Conservation (phyloP, 2,888 invertebrate species). For the Herminia tarsipennalis region DNA sequence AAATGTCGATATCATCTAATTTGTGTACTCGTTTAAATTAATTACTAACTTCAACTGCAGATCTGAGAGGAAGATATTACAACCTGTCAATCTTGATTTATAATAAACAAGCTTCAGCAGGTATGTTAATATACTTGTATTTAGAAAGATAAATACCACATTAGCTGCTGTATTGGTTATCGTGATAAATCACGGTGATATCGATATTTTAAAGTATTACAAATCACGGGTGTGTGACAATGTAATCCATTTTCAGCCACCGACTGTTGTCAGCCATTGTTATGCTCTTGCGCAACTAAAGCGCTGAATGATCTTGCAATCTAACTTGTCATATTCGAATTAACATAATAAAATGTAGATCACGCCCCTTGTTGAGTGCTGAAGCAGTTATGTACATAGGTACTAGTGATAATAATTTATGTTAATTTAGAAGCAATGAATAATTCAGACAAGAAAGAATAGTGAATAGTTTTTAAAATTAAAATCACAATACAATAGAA, state of each 20-base stretch:
- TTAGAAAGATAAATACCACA: neutral
- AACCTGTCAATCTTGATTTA: slow-evolving; percentile 2
- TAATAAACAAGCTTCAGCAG: neutral
- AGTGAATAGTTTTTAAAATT: no score
- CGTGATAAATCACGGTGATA: slow-evolving; percentile 24
- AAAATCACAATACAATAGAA: no score
- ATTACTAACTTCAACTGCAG: slow-evolving; percentile 9
- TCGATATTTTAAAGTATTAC: slow-evolving; percentile 21
- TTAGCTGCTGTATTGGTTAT: neutral
- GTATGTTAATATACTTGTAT: slow-evolving; percentile 18
- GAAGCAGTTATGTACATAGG: no score
- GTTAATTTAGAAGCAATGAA: no score
- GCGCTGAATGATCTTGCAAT: slow-evolving; percentile 43
- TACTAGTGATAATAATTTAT: no score
- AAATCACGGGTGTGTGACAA: slow-evolving; percentile 39
- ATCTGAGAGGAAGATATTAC: slow-evolving; percentile 19
- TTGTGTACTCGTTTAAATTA: neutral
- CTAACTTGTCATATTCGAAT: slow-evolving; percentile 53
- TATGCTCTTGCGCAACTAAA: slow-evolving; percentile 46
- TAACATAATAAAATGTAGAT: slow-evolving; percentile 48
- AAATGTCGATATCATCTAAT: neutral
- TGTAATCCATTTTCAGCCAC: slow-evolving; percentile 29
- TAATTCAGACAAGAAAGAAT: no score
- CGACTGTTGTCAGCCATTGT: slow-evolving; percentile 45
- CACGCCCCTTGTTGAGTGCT: neutral